A percentile compares a stretch with the other conserved stretches of the same genome.
phyloP scores from a whole-genome alignment of 1,140 invertebrate genomes.

The Alviniconcha marisindica region DNA sequence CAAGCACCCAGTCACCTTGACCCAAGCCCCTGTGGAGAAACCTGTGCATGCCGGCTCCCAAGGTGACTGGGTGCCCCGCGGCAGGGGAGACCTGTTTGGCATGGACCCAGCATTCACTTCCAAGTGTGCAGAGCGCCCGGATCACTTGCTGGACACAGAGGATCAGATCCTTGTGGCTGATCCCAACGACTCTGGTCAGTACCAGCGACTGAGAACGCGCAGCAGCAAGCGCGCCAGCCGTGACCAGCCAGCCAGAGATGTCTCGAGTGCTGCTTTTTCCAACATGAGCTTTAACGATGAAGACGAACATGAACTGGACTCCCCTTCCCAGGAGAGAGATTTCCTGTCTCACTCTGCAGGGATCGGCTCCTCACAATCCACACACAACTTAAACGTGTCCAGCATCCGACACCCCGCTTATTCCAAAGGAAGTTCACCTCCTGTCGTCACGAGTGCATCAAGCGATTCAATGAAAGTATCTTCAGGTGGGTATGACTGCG shows the following conservation, averaged over 20 bases:
- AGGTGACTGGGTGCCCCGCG: background rate
- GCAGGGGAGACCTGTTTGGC: background rate
- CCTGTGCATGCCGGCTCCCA: background rate
- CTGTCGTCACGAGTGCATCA: slow-evolving; percentile 55
- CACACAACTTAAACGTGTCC: slow-evolving; percentile 48
- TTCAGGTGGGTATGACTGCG: slow-evolving; percentile 65
- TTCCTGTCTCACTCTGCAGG: slow-evolving; percentile 11
- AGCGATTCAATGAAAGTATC: slow-evolving; percentile 53
- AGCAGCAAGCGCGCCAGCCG: slow-evolving; percentile 41
- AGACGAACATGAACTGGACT: slow-evolving; percentile 56
- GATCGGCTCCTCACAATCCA: slow-evolving; percentile 38
- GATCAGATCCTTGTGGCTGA: slow-evolving; percentile 43
- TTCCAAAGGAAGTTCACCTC: slow-evolving; percentile 51
- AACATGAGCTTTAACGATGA: slow-evolving; percentile 74
- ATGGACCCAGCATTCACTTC: background rate
- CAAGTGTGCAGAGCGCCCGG: background rate
- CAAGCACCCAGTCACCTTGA: background rate
- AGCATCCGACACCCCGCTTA: slow-evolving; percentile 53
- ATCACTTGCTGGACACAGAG: slow-evolving; percentile 31
- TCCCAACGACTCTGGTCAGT: slow-evolving; percentile 45
- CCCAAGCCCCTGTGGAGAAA: background rate
- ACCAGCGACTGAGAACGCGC: slow-evolving; percentile 42
- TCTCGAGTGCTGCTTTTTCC: slow-evolving; percentile 65
- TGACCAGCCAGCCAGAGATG: slow-evolving; percentile 46
- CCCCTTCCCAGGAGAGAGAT: slow-evolving; percentile 9